Evolutionary conservation across 2,888 invertebrate genomes (phyloP), one percentile per base, ranked within the genome.

Genomic region (Caenorhabditis doughertyi): DNA sequence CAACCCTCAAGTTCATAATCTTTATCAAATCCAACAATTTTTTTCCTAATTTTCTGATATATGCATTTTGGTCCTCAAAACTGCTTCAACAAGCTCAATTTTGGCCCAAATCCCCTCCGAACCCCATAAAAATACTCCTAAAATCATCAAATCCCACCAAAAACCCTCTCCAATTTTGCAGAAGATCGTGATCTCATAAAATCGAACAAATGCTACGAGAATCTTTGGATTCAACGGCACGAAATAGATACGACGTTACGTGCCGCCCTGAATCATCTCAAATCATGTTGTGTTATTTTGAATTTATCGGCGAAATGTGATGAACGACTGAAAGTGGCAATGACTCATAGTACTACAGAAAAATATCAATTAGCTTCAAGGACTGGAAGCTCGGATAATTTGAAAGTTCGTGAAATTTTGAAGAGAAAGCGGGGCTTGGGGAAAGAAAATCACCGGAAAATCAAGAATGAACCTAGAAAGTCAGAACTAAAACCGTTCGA

Each of bases 231-330:
- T 39, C 70, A 79, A 35, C 49, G 51, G 21, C 53, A 49, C 16
- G 70, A 79, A 2, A 35, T 79, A 4, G 56, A 62, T 5, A 47
- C 32, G 23, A 62, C 77, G 18, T 58, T 84, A 3, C 49, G 55
- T 13, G 27, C 32, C 27, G 56, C 79, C 2, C 27, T 73, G 21
- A 44, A 72, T 2, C 71, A 76, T 64, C 55, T 89, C 53, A 81
- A 84, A 67, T 80, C 85, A 39, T 88, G 87, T 49, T 89, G 89
- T 65, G 53, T 65, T 3, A 56, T 72, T 23, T 68, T 89, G 58
- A 84, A 87, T 60, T 76, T 89, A 13, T 71, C 81, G 27, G 62
- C 86, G 42, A 89, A 89, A 55, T 73, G 84, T 35, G 87, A 88
- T 53, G 74, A 73, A 21, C 65, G 84, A 18, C 35, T 87, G 25